Percentiles rank a stretch among this genome's conserved stretches.
phyloP scores from a whole-genome alignment of 2,113 vertebrate genomes.

The Rhinopithecus roxellana region DNA sequence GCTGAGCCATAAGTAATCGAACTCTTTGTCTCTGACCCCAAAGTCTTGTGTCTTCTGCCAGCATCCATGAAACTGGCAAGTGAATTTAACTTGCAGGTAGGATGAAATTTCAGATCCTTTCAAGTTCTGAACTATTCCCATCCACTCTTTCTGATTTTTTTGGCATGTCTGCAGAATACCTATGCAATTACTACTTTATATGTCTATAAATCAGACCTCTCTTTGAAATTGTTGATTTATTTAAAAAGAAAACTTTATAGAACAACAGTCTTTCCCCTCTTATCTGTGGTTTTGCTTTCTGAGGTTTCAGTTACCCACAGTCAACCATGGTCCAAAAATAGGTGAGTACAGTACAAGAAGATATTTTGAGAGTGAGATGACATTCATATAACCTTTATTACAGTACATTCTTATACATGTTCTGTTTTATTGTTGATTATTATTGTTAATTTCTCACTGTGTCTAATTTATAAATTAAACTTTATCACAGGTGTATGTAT shows the following conservation, averaged over 20 bases:
- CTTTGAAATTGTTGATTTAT: neutral
- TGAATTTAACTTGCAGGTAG: neutral
- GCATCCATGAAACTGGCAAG: neutral
- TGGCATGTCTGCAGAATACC: neutral
- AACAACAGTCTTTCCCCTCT: neutral
- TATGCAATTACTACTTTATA: neutral
- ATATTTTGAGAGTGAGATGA: neutral
- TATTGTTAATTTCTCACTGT: neutral
- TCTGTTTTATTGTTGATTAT: neutral
- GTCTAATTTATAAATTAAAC: neutral
- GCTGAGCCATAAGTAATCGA: neutral
- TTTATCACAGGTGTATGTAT: neutral
- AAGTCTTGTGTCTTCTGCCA: neutral
- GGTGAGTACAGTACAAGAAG: neutral
- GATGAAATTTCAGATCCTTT: neutral
- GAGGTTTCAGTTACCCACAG: neutral
- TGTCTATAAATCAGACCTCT: neutral
- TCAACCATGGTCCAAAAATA: neutral
- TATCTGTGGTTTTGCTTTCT: neutral
- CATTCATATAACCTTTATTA: neutral
- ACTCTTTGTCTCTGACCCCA: neutral
- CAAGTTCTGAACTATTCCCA: neutral
- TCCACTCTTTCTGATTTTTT: neutral
- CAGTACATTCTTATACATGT: neutral
- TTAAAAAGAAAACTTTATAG: neutral